Percentiles rank a stretch among this genome's conserved stretches.
Conservation (phyloP, 2,888 invertebrate genomes). For the Sisyra terminalis region DNA sequence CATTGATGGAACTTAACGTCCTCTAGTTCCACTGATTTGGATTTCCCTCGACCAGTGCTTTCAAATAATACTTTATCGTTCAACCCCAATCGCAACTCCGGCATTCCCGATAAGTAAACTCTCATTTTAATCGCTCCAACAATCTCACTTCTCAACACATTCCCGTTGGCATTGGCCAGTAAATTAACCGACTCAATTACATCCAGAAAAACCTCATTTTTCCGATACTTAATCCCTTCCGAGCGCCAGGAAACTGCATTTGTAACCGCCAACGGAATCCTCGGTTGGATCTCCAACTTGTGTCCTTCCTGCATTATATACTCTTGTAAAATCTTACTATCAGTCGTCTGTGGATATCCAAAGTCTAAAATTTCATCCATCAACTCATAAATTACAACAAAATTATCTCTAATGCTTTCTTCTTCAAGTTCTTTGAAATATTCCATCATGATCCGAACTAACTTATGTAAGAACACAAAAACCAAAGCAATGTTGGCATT, state of each 20-base stretch:
- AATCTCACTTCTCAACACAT: slow-evolving; percentile 83
- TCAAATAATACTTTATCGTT: slow-evolving; percentile 92
- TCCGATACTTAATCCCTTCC: slow-evolving; percentile 88
- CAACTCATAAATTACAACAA: slow-evolving; percentile 90
- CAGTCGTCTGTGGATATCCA: slow-evolving; percentile 91
- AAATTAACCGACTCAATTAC: slow-evolving; percentile 92
- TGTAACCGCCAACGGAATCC: slow-evolving; percentile 82
- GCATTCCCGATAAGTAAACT: slow-evolving; percentile 90
- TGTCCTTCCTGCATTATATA: slow-evolving; percentile 92
- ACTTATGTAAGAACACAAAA: slow-evolving; percentile 82
- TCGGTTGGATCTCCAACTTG: slow-evolving; percentile 81
- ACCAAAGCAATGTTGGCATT: slow-evolving; percentile 86
- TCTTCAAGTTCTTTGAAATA: slow-evolving; percentile 92
- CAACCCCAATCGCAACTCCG: slow-evolving; percentile 76
- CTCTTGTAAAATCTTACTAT: slow-evolving; percentile 86
- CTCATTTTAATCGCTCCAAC: slow-evolving; percentile 93
- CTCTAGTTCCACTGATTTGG: slow-evolving; percentile 86
- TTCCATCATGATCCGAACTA: slow-evolving; percentile 77
- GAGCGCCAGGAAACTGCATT: slow-evolving; percentile 94
- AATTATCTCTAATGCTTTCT: slow-evolving; percentile 92
- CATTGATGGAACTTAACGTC: slow-evolving; percentile 96
- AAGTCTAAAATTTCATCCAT: slow-evolving; percentile 87
- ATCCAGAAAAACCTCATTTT: slow-evolving; percentile 92
- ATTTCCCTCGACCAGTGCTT: slow-evolving; percentile 81
- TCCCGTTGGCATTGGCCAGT: slow-evolving; percentile 81